These are phyloP conservation scores for Lepidothrix coronata DNA, from an alignment of 2,113 vertebrate species.

Conservation along the genomic window DNA sequence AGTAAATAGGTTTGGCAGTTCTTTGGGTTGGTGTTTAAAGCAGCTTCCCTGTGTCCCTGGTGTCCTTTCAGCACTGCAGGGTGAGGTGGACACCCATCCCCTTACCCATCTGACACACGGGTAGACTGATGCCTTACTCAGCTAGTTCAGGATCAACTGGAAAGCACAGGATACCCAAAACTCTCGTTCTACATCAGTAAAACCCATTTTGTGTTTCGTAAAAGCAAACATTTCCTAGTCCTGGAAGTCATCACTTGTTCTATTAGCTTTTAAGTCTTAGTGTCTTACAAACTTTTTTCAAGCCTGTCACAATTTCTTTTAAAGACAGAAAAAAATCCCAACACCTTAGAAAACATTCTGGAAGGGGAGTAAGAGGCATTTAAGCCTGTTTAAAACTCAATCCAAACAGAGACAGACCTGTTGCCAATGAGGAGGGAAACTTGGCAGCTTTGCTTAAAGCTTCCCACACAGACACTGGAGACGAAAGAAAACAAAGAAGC, in stretches of 20 bases:
- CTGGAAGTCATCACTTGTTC: neutral
- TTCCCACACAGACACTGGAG: neutral
- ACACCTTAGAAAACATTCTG: neutral
- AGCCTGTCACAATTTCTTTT: neutral
- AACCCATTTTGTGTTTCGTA: neutral
- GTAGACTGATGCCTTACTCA: neutral
- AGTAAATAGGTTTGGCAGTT: neutral
- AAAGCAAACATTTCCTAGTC: neutral
- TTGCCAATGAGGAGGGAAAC: constrained; percentile 38
- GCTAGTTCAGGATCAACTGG: neutral
- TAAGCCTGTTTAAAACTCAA: neutral
- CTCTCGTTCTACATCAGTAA: neutral
- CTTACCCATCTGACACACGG: neutral
- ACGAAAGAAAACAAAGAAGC: constrained; percentile 30
- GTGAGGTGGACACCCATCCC: neutral
- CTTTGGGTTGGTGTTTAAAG: neutral
- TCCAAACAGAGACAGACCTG: constrained; percentile 17
- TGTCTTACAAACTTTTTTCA: neutral
- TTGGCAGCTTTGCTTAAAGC: constrained; percentile 47
- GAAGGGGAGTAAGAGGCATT: neutral
- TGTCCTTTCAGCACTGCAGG: neutral
- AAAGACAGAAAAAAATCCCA: neutral
- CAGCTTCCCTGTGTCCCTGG: neutral
- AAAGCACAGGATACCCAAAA: neutral
- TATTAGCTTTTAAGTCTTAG: neutral